Evolutionary conservation across 2,888 invertebrate genomes (phyloP), one percentile per base, ranked within the genome.

Genomic region (Cremastinae sp.): DNA sequence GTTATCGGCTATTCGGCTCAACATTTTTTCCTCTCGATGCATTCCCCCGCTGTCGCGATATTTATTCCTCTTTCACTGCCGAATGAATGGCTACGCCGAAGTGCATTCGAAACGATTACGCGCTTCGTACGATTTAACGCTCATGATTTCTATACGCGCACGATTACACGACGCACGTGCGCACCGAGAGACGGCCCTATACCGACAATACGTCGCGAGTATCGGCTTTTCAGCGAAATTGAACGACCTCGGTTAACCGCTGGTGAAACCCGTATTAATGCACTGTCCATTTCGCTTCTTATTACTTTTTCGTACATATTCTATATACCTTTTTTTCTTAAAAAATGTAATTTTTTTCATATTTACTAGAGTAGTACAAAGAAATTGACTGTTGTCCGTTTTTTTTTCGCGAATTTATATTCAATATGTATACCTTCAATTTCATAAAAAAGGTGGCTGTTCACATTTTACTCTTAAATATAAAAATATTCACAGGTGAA

Each of bases 201-300:
- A 28, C 14, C 34, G 53, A 66, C 70, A 70, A 75, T 70, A 53
- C 43, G 9, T 54, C 0, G 12, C 47, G 36, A n/a, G n/a, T 43
- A 71, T 71, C 65, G 47, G 66, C 65, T 54, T 54, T 75, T 75
- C 47, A 66, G n/a, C 20, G 47, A 43, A 16, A 71, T 58, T 36
- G 58, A 61, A 47, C 41, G 70, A 71, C 34, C 34, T 71, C 51
- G 70, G 66, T 71, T 75, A 61, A 75, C 70, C 75, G 54, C 18
- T n/a, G 18, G 22, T 20, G 14, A 43, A 45, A 28, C 28, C 8
- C 47, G n/a, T n/a, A 71, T 47, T 56, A 16, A 47, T 20, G 41
- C 18, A 18, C 34, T 36, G 45, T 38, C 34, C 16, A 12, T 56
- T 70, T 61, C n/a, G n/a, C n/a, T 45, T 14, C 16, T 45, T 53